Evolutionary conservation across 1,140 invertebrate genomes (phyloP), one percentile per base, ranked within the genome.

Genomic region (Rhizoglyphus robini): DNA sequence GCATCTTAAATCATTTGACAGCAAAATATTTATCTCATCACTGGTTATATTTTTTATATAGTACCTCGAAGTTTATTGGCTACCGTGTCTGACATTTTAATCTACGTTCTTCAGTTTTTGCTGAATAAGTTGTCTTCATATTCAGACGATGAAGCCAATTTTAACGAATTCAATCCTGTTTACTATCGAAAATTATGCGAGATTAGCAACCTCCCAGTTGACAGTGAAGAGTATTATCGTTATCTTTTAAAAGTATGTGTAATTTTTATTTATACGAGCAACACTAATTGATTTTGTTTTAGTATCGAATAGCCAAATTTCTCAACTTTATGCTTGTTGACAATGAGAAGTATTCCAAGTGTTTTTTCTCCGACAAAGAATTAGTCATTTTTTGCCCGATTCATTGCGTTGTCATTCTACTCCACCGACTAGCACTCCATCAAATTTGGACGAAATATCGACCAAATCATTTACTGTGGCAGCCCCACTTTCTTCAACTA

Each of bases 201-300:
- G n/a, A 27, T 60, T n/a, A 11, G 13, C 1, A 29, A 46, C 13
- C 1, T 60, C 13, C 13, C 15, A n/a, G 15, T 32, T 3, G 58
- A 60, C 15, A 32, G 15, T 27, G 29, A 60, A 29, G 58, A 60
- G 30, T 60, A 60, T 60, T 60, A 60, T 46, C 58, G 58, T n/a
- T 34, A 60, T 46, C 27, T 60, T 60, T 32, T 60, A 11, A 60
- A 60, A 32, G 51, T 54, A 32, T 11, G 51, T 54, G n/a, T 54
- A 32, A 11, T 41, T 8, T 41, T 11, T 41, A 41, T 41, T 41
- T 8, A 41, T 41, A 41, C 18, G 8, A 18, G 36, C 8, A 8
- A 41, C 8, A 41, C n/a, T 41, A 41, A 41, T 41, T 41, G 36
- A 41, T 41, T 41, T 41, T 41, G 18, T 11, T 11, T 41, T 41